Evolutionary conservation across 1,140 invertebrate species (phyloP).

Genomic region (Laodelphax striatellus): DNA sequence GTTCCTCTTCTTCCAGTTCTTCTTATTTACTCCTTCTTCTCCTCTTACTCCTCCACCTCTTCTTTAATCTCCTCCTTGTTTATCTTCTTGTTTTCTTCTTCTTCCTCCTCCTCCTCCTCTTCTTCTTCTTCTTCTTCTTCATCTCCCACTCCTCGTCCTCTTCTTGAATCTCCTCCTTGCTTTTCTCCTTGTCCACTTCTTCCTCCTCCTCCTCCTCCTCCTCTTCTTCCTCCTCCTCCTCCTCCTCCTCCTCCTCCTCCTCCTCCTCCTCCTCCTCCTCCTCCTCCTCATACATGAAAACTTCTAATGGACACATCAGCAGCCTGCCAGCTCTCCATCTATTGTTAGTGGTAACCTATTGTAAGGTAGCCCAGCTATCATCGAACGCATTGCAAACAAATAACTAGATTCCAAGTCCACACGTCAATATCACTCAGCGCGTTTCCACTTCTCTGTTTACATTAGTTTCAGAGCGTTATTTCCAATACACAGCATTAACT

Average conservation of each 20-base stretch:
- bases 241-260: not conserved
- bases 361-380: not conserved
- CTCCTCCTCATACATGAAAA: not conserved
- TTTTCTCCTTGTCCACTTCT: too few relatives aligned
- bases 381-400: constrained; percentile 3
- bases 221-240: not conserved
- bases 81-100: too few relatives aligned
- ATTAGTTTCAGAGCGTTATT: too few relatives aligned
- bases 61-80: too few relatives aligned
- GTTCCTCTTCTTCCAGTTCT: not conserved
- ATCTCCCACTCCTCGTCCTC: too few relatives aligned
- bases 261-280: not conserved
- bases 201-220: not conserved
- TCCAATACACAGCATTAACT: too few relatives aligned
- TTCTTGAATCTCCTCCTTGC: too few relatives aligned
- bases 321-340: not conserved
- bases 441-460: too few relatives aligned
- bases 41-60: not conserved
- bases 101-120: too few relatives aligned
- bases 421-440: too few relatives aligned
- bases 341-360: not conserved
- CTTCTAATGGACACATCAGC: not conserved
- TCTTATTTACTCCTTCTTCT: not conserved
- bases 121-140: too few relatives aligned
- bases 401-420: too few relatives aligned